Conservation (phyloP, 1,140 invertebrate species). For the Bilobella aurantiaca region DNA sequence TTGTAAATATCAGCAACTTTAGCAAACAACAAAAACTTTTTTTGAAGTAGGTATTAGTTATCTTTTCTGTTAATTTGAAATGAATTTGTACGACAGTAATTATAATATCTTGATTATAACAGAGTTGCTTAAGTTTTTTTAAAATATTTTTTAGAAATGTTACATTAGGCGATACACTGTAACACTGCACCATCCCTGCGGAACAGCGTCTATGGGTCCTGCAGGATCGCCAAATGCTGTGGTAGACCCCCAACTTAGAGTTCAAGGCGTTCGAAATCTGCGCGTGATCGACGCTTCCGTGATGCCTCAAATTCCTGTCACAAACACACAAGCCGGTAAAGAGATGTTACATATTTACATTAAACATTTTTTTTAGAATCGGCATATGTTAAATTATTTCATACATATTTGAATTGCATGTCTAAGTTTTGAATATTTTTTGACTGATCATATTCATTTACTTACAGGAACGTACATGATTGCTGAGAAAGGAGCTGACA, state of each 20-base stretch:
- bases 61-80: too few relatives aligned
- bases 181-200: conserved; percentile 56
- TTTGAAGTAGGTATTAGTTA: neutral
- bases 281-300: conserved; percentile 65
- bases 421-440: too few relatives aligned
- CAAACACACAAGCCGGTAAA: conserved; percentile 55
- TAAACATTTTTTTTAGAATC: too few relatives aligned
- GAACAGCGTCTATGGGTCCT: conserved; percentile 68
- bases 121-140: conserved; percentile 33
- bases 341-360: too few relatives aligned
- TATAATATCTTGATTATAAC: neutral
- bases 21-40: too few relatives aligned
- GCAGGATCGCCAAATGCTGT: conserved; percentile 52
- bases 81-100: too few relatives aligned
- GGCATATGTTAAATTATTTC: neutral
- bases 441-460: too few relatives aligned
- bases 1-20: too few relatives aligned
- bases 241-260: conserved; percentile 57
- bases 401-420: too few relatives aligned
- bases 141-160: conserved; percentile 45
- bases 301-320: conserved; percentile 58
- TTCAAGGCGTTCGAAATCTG: conserved; percentile 56
- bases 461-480: neutral
- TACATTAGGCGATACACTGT: conserved; percentile 44
- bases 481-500: conserved; percentile 16